phyloP scores from a whole-genome alignment of 2,888 invertebrate genomes.

The Sphaerophoria rueppellii region DNA sequence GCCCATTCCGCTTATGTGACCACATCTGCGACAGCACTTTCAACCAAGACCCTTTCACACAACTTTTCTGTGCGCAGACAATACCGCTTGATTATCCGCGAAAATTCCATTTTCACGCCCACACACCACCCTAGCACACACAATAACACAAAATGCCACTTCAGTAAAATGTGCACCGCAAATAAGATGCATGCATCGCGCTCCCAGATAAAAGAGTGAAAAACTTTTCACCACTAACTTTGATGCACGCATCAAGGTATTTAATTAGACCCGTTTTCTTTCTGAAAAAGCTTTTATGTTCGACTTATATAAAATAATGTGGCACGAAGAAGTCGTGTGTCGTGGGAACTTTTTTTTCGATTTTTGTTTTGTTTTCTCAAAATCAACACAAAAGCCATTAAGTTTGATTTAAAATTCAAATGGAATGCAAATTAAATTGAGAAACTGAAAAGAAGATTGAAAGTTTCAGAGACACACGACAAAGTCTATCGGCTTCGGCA shows the following conservation, averaged over 20 bases:
- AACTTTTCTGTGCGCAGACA: conserved; percentile 52
- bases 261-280: conserved; percentile 57
- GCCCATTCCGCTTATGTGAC: neutral
- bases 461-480: conserved; percentile 17
- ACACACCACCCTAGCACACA: neutral
- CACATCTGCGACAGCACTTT: neutral
- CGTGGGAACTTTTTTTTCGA: conserved; percentile 48
- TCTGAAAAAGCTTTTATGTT: neutral
- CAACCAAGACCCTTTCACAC: conserved; percentile 48
- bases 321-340: conserved; percentile 7
- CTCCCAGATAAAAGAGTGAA: conserved; percentile 16
- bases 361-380: conserved; percentile 9
- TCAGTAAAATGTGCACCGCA: conserved; percentile 11
- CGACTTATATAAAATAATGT: conserved; percentile 5
- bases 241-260: conserved; percentile 53
- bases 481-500: neutral
- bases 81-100: conserved; percentile 59
- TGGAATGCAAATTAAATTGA: conserved; percentile 19
- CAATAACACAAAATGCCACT: neutral
- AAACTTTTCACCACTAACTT: conserved; percentile 54
- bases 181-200: conserved; percentile 32
- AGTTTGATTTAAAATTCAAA: conserved; percentile 52
- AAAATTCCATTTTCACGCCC: conserved; percentile 43
- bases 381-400: conserved; percentile 28
- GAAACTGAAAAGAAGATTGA: conserved; percentile 9